These are phyloP conservation scores for Zygaena filipendulae DNA, from an alignment of 2,888 invertebrate genomes.

Conservation along the genomic window DNA sequence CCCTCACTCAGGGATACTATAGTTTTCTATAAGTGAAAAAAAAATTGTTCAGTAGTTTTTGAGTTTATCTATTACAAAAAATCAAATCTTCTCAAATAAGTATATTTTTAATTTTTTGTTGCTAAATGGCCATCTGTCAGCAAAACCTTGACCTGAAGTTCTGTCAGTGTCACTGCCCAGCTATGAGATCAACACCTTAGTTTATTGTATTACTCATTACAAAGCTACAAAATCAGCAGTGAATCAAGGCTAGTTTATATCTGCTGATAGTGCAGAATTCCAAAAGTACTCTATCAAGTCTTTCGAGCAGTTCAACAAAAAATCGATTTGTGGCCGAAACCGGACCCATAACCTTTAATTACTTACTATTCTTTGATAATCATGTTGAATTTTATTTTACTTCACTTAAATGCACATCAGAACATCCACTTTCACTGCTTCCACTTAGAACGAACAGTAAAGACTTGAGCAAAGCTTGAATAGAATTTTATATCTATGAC, in stretches of 20 bases:
- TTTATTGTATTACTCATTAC: too few species aligned
- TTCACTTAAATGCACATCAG: constrained; percentile 63
- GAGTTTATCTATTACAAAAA: too few species aligned
- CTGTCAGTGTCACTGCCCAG: constrained; percentile 57
- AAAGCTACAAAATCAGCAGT: too few species aligned
- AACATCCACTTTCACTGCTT: constrained; percentile 61
- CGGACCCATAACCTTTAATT: constrained; percentile 48
- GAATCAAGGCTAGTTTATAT: too few species aligned
- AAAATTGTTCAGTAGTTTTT: too few species aligned
- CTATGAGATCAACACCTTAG: too few species aligned
- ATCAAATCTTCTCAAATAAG: too few species aligned
- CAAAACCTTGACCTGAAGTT: constrained; percentile 39
- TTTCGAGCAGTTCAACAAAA: constrained; percentile 36
- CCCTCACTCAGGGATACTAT: too few species aligned
- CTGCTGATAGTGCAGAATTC: too few species aligned
- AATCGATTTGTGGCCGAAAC: constrained; percentile 56
- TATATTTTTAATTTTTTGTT: constrained; percentile 7
- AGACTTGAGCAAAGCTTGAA: constrained; percentile 60
- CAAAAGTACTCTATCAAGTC: too few species aligned
- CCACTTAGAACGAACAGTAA: constrained; percentile 63
- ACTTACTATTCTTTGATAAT: constrained; percentile 80
- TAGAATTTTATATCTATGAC: constrained; percentile 59
- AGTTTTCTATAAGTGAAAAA: too few species aligned
- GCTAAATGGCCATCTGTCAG: constrained; percentile 29
- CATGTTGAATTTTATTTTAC: constrained; percentile 64